Percentiles rank a stretch among this genome's conserved stretches.
These are phyloP conservation scores for Schizopygopsis malacanthus DNA, from an alignment of 2,797 vertebrate genomes.

Conservation along the genomic window DNA sequence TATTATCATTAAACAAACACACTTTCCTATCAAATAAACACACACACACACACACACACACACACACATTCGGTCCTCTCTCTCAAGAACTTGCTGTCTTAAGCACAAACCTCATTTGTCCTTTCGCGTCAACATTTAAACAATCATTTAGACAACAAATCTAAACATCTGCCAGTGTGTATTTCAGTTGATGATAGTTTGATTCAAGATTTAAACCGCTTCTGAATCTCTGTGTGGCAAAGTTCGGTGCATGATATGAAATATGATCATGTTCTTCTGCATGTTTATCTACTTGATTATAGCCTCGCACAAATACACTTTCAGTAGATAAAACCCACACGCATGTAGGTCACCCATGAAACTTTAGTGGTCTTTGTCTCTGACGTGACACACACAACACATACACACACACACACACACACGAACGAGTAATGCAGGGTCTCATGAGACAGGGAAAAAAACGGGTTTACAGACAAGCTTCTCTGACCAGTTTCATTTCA, in stretches of 20 bases:
- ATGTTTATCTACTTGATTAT: conserved; percentile 19
- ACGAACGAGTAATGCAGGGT: background rate
- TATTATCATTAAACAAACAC: conserved; percentile 55
- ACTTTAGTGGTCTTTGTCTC: background rate
- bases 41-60: conserved; percentile 34
- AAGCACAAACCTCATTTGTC: conserved; percentile 28
- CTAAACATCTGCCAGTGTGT: background rate
- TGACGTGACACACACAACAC: background rate
- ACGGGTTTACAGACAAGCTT: background rate
- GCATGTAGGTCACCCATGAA: background rate
- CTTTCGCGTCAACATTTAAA: conserved; percentile 9
- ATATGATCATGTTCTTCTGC: conserved; percentile 1
- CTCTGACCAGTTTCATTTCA: conserved; percentile 27
- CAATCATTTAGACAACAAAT: conserved; percentile 9
- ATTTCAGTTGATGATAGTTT: background rate
- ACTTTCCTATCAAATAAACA: conserved; percentile 50
- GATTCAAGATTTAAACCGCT: conserved; percentile 6
- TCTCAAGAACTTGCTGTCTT: conserved; percentile 29
- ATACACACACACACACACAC: background rate
- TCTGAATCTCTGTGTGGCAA: conserved; percentile 17
- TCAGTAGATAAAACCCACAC: conserved; percentile 26
- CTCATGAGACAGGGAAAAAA: background rate
- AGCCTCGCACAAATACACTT: background rate
- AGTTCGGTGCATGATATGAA: background rate
- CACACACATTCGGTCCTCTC: background rate